Conservation (phyloP, 2,113 vertebrate genomes). For the Camelus dromedarius region DNA sequence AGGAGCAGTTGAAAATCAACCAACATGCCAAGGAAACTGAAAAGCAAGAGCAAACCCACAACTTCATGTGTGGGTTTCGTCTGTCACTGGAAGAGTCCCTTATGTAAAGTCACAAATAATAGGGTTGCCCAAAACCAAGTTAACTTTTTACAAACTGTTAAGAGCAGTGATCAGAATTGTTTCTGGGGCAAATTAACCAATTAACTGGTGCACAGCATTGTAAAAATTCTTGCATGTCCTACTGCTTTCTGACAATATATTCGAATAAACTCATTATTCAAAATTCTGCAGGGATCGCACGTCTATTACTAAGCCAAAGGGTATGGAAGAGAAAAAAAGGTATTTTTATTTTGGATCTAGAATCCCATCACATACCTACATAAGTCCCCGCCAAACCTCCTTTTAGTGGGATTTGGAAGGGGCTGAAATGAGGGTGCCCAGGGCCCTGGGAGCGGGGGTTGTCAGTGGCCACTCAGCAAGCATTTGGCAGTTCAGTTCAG, state of each 20-base stretch:
- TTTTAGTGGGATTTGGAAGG: not conserved
- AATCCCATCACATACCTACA: not conserved
- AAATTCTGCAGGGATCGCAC: not conserved
- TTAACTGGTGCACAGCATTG: not conserved
- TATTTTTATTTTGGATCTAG: conserved; percentile 12
- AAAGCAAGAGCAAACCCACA: conserved; percentile 54
- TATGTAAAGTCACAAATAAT: conserved; percentile 32
- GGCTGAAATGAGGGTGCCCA: not conserved
- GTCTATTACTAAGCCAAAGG: not conserved
- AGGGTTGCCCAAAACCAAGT: not conserved
- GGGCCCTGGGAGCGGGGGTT: not conserved
- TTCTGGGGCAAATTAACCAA: conserved; percentile 41
- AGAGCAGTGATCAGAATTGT: not conserved
- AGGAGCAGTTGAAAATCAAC: conserved; percentile 64
- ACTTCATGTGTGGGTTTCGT: conserved; percentile 35
- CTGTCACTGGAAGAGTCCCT: not conserved
- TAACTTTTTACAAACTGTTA: conserved; percentile 39
- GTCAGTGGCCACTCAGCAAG: not conserved
- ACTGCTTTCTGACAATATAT: not conserved
- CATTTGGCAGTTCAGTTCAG: not conserved
- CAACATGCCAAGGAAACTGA: conserved; percentile 64
- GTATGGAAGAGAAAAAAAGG: not conserved
- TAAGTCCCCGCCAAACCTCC: not conserved
- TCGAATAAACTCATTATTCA: conserved; percentile 41
- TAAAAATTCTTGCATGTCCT: conserved; percentile 9